These are phyloP conservation scores for Meloidogyne exigua DNA, from an alignment of 1,140 invertebrate species.

Conservation along the genomic window DNA sequence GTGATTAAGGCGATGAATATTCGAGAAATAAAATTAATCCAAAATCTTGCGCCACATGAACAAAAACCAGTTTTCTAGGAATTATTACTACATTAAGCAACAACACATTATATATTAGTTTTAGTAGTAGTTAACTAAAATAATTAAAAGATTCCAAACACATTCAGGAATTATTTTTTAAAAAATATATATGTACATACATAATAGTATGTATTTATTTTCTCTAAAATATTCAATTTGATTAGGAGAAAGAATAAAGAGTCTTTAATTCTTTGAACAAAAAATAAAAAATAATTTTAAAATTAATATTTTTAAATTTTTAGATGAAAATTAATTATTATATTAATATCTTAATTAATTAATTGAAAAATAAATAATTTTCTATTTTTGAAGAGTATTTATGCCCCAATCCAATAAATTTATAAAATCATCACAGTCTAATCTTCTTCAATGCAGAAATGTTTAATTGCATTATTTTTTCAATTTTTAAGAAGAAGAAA, in stretches of 20 bases:
- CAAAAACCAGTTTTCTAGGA: neutral
- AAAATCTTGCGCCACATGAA: constrained; percentile 2
- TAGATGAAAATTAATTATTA: neutral
- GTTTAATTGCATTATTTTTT: neutral
- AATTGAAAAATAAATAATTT: neutral
- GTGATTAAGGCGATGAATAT: neutral
- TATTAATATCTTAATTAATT: neutral
- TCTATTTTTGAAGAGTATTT: neutral
- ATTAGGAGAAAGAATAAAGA: neutral
- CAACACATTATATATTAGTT: neutral
- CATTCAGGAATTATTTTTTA: neutral
- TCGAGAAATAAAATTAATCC: neutral
- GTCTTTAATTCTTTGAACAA: no score
- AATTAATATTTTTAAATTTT: neutral
- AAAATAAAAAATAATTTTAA: neutral
- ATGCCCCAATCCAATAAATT: neutral
- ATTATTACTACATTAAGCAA: neutral
- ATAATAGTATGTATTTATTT: no score
- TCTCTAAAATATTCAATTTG: neutral
- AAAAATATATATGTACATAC: neutral
- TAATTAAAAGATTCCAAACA: neutral
- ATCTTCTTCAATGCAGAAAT: neutral
- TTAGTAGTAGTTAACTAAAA: neutral
- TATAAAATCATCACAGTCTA: neutral
- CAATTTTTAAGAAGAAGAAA: constrained; percentile 2